Evolutionary conservation across 2,888 invertebrate species (phyloP).

Genomic region (Hipparchia sbordonii): DNA sequence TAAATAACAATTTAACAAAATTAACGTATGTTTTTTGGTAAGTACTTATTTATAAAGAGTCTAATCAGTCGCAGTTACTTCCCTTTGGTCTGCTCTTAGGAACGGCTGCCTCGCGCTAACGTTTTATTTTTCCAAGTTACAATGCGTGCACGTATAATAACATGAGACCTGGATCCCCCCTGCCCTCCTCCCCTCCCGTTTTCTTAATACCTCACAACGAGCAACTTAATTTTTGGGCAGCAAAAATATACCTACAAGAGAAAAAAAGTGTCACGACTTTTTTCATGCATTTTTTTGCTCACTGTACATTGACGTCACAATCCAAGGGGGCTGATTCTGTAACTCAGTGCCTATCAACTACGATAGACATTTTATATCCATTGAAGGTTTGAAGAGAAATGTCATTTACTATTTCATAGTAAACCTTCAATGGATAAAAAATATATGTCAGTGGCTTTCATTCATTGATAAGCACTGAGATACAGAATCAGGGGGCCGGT

Average conservation of each 20-base stretch:
- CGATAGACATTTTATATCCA: no score
- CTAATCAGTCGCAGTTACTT: constrained; percentile 30
- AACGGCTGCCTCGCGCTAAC: constrained; percentile 67
- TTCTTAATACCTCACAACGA: neutral
- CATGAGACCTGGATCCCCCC: neutral
- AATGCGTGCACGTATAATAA: neutral
- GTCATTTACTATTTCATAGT: no score
- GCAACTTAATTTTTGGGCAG: neutral
- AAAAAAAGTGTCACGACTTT: neutral
- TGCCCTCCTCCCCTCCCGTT: neutral
- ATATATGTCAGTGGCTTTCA: no score
- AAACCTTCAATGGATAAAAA: no score
- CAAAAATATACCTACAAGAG: neutral
- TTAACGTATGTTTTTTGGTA: constrained; percentile 63
- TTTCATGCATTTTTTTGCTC: neutral
- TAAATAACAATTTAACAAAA: constrained; percentile 60
- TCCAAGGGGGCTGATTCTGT: no score
- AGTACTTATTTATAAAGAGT: constrained; percentile 66
- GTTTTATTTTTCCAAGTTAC: constrained; percentile 43
- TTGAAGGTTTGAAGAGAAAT: no score
- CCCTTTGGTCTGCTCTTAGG: constrained; percentile 46
- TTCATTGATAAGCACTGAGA: no score
- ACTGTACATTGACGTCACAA: neutral
- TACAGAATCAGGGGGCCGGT: no score
- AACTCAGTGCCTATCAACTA: no score